Percentiles rank a stretch among this genome's conserved stretches.
Conservation (phyloP, 2,888 invertebrate genomes). For the Temnothorax rugatulus region DNA sequence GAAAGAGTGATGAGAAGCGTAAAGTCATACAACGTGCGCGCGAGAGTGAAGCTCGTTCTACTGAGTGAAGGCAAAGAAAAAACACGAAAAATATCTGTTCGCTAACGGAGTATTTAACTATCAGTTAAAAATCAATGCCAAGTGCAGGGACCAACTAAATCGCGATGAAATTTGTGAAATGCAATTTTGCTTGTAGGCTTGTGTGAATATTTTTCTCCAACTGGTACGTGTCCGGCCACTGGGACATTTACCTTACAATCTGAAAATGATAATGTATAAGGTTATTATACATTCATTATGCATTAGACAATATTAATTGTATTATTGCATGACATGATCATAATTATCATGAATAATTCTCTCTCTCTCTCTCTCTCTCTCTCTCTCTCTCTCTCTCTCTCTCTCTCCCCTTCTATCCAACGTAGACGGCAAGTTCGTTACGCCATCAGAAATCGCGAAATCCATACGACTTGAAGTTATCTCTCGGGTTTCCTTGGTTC, state of each 20-base stretch:
- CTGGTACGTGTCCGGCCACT: too few species aligned
- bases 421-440: slow-evolving; percentile 19
- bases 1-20: slow-evolving; percentile 28
- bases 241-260: not conserved
- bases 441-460: slow-evolving; percentile 13
- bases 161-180: slow-evolving; percentile 43
- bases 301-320: not conserved
- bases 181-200: slow-evolving; percentile 13
- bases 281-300: not conserved
- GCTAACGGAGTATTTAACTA: slow-evolving; percentile 38
- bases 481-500: slow-evolving; percentile 25
- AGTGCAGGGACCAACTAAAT: slow-evolving; percentile 23
- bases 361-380: not conserved
- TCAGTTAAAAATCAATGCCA: not conserved
- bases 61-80: slow-evolving; percentile 28
- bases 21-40: slow-evolving; percentile 37
- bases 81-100: slow-evolving; percentile 22
- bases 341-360: not conserved
- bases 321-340: not conserved
- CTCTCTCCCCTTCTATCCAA: not conserved
- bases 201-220: not conserved
- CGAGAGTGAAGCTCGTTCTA: slow-evolving; percentile 42
- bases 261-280: not conserved
- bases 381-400: not conserved
- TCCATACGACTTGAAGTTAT: slow-evolving; percentile 38